Evolutionary conservation across 2,113 vertebrate genomes (phyloP).

Genomic region (Strigops habroptila): DNA sequence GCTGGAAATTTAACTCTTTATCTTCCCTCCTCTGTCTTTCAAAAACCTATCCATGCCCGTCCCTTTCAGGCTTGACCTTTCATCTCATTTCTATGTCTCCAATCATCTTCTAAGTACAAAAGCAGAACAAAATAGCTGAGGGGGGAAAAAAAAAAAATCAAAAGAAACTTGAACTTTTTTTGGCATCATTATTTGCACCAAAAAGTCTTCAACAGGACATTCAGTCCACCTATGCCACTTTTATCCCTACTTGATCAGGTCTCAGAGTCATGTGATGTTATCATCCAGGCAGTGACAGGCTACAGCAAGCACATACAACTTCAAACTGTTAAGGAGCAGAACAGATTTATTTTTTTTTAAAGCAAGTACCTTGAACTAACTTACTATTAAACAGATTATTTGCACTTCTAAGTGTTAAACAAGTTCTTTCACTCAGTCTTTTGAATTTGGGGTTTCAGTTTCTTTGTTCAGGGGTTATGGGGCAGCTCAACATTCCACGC

Average conservation of each 20-base stretch:
- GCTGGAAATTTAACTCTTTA: not conserved
- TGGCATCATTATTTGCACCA: not conserved
- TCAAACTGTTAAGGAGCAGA: not conserved
- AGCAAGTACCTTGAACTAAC: not conserved
- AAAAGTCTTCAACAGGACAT: not conserved
- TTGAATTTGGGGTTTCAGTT: not conserved
- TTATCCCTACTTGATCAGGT: not conserved
- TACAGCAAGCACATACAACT: not conserved
- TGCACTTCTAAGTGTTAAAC: not conserved
- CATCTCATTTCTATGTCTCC: not conserved
- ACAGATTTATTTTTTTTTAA: not conserved
- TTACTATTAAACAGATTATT: not conserved
- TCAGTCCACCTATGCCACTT: not conserved
- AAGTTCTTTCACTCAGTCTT: not conserved
- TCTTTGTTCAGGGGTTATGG: not conserved
- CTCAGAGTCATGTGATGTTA: not conserved
- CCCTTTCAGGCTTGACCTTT: not conserved
- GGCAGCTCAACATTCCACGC: fast-evolving
- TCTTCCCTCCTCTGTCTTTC: not conserved
- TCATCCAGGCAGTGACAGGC: not conserved
- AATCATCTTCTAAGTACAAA: not conserved
- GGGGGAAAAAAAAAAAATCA: not conserved
- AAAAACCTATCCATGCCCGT: not conserved
- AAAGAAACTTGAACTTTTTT: not conserved
- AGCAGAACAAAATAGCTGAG: not conserved